Base-by-base conservation (phyloP, 2,797 vertebrate species). In the Emydoidea blandingii region DNA sequence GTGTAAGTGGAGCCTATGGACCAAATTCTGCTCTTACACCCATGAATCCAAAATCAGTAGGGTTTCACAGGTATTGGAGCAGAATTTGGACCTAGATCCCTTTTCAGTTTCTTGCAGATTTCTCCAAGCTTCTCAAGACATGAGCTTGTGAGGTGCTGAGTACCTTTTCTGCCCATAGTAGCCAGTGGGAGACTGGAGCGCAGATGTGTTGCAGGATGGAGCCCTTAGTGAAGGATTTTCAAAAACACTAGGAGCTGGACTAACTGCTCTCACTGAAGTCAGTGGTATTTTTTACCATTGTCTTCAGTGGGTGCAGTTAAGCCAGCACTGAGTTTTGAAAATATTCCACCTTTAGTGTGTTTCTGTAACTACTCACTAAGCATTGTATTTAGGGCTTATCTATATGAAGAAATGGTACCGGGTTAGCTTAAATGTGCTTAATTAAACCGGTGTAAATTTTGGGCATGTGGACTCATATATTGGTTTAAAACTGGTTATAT, bases 81-180 rank as follows among this genome's bases (percentile, higher is more conserved):
- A n/a, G 34, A 94, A 93, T 53, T 8, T 87, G 44, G 87, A 88
- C 54, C 80, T 57, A 16, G 79, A 4, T 52, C 8, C 80, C 15
- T 41, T 62, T 44, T 87, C 37, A 4, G 41, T 68, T 94, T 94
- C 82, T 82, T 31, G 47, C 87, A 57, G 41, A 1, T 59, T 68
- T 84, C 93, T 16, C 74, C 4, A 59, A 85, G 25, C 88, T 21
- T 57, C 92, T 90, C 78, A 87, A 12, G 19, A 85, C 91, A 34
- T 91, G 90, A 29, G 89, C 25, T 23, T 84, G 53, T 25, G 87
- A 84, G 82, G 94, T 50, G 85, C n/a, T 27, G 79, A 93, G 65
- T 31, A 41, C 85, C 27, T 94, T 92, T 49, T 59, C 79, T 62
- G 59, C 74, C 94, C 31, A 31, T 90, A 90, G 65, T 68, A 86